These are phyloP conservation scores for Caprella mutica DNA, from an alignment of 2,888 invertebrate genomes.

Conservation along the genomic window DNA sequence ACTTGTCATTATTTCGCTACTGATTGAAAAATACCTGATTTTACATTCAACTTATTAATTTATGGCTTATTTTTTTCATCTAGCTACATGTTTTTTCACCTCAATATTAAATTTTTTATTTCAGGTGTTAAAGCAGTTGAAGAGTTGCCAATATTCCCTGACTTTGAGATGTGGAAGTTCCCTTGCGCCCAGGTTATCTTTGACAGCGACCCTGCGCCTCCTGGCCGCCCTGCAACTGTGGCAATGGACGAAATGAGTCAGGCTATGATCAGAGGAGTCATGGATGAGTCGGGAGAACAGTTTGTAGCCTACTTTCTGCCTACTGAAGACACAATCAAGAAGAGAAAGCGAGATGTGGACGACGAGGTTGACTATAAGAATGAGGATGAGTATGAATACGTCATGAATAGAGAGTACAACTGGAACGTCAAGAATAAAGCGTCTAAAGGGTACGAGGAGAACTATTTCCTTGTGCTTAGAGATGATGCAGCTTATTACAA, in stretches of 20 bases:
- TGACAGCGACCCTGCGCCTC: conserved; percentile 92
- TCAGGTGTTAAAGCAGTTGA: conserved; percentile 76
- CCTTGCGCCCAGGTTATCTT: conserved; percentile 95
- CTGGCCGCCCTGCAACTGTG: conserved; percentile 69
- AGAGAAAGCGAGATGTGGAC: conserved; percentile 68
- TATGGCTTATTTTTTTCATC: too few species aligned
- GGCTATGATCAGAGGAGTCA: conserved; percentile 98
- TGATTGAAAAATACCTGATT: too few species aligned
- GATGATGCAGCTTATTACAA: conserved; percentile 86
- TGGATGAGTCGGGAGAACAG: conserved; percentile 97
- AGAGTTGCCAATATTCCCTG: conserved; percentile 77
- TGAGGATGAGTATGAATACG: conserved; percentile 88
- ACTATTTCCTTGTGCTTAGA: conserved; percentile 87
- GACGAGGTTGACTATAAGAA: conserved; percentile 69
- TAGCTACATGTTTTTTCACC: too few species aligned
- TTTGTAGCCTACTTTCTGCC: conserved; percentile 98
- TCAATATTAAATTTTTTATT: too few species aligned
- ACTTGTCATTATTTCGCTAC: too few species aligned
- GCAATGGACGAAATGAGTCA: conserved; percentile 97
- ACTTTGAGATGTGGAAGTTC: conserved; percentile 94
- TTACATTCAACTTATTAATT: too few species aligned
- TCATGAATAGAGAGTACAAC: conserved; percentile 94
- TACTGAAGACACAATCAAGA: conserved; percentile 78
- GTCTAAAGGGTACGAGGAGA: conserved; percentile 89
- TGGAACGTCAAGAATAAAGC: conserved; percentile 99